Evolutionary conservation across 2,888 invertebrate genomes (phyloP), one percentile per base, ranked within the genome.

Genomic region (Encarsia formosa): DNA sequence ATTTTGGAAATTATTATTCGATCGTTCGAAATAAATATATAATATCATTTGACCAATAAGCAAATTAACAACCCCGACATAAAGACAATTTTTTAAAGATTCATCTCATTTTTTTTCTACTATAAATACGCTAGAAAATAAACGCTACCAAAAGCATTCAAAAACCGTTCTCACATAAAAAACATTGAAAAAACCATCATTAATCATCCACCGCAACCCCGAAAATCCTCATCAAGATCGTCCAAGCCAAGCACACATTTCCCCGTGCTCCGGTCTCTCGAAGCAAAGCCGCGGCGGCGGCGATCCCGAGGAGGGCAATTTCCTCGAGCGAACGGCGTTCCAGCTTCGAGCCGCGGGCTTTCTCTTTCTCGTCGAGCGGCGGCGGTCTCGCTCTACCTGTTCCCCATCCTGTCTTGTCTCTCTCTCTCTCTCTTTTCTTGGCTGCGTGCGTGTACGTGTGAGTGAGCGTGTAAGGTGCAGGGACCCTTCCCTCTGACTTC

Each of bases 301-400:
- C n/a, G 34, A 6, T 5, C 34, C 8, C 34, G 13, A n/a, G 35
- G 29, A 37, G 46, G 23, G 41, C 46, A 42, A 52, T 52, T 52
- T 52, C 42, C 43, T 48, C 47, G 26, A 13, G 26, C 22, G 41
- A 35, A 16, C 20, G 47, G 41, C 13, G 46, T 43, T 37, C 32
- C 3, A 19, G 22, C 11, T 11, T 2, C 16, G n/a, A 13, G 5
- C n/a, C n/a, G 22, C 24, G 11, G 13, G 52, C 52, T 52, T 44
- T 49, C 52, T 52, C 56, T 52, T 47, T 52, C 52, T 52, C 47
- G 38, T 24, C 31, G 22, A 23, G 32, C 38, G 13, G 32, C 39
- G 13, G 32, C 39, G 37, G 42, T 54, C 42, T 50, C 46, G 46
- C 49, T 49, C 49, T 54, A 49, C 41, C 49, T 48, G 53, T 49